Conservation (phyloP, 2,113 vertebrate species). For the Notothenia rossii region DNA sequence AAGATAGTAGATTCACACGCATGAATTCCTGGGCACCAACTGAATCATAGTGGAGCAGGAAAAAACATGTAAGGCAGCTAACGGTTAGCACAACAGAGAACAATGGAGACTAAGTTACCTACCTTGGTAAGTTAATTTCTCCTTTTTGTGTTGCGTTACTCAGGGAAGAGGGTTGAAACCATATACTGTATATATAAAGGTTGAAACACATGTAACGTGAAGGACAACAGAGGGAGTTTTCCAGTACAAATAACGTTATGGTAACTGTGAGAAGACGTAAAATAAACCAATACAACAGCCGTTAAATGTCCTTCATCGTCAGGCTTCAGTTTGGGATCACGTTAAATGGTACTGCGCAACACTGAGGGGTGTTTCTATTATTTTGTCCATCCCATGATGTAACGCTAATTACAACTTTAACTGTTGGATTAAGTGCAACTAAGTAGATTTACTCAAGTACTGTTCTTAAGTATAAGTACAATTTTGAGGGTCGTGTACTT, state of each 20-base stretch:
- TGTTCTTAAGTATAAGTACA: too few relatives aligned
- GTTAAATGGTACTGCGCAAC: too few relatives aligned
- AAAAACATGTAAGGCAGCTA: background rate
- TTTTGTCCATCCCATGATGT: too few relatives aligned
- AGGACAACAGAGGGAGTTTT: too few relatives aligned
- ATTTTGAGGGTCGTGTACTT: too few relatives aligned
- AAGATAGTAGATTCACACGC: background rate
- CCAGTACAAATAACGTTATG: too few relatives aligned
- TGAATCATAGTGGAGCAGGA: background rate
- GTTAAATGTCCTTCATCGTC: background rate
- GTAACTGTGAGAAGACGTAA: background rate
- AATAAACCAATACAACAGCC: background rate
- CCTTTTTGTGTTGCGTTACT: background rate
- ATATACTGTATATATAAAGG: too few relatives aligned
- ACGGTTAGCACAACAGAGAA: constrained; percentile 5
- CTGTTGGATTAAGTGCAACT: too few relatives aligned
- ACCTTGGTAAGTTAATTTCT: constrained; percentile 37
- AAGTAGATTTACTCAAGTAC: too few relatives aligned
- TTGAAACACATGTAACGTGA: background rate
- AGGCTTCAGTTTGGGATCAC: too few relatives aligned
- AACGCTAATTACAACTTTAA: too few relatives aligned
- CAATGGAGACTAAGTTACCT: constrained; percentile 55
- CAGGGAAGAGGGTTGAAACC: background rate
- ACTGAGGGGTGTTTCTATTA: too few relatives aligned
- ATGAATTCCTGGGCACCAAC: background rate